Base-by-base conservation (phyloP, 2,888 invertebrate species). In the Drosophila emarginata region DNA sequence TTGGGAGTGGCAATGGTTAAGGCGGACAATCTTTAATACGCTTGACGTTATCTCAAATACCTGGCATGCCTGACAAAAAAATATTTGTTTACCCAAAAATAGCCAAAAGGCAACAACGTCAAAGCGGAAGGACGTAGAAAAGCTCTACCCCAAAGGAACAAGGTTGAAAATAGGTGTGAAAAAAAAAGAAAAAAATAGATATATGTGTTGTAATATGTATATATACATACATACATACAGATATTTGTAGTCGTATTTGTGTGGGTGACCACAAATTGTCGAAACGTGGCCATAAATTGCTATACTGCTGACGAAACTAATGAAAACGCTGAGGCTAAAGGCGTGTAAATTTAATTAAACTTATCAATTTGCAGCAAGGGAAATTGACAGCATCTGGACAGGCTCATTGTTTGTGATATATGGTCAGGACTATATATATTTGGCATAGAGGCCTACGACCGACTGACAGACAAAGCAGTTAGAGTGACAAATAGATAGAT, bases 281-380 rank as follows among this genome's bases (percentile, higher is more conserved):
- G 28, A 65, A 65, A 84, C 69, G 79, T 77, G 85, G 72, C 68
- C 79, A 81, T 87, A 77, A 87, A 79, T 84, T 81, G 58, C 61
- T 56, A 40, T 40, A 45, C 68, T 60, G 56, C 54, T 62, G 21
- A 39, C 45, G 54, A 39, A 61, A 62, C 85, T 81, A 82, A 82
- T 81, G 85, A 81, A 87, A 84, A 61, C 51, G 61, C 74, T 61
- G 53, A 45, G 14, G 39, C 59, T 45, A 21, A 21, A 7, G 36
- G 50, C 67, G 71, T 84, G 73, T 70, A 87, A 81, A 81, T 79
- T 85, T 85, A 82, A 82, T 82, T 82, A 82, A 82, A 85, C 77
- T 81, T 85, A 85, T 87, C 87, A 85, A 77, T 81, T 71, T 73
- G 63, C 28, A 37, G 18, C 18, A 45, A 21, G 12, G 11, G 9